Conservation (phyloP, 2,888 invertebrate species). For the Amphipoea oculea region DNA sequence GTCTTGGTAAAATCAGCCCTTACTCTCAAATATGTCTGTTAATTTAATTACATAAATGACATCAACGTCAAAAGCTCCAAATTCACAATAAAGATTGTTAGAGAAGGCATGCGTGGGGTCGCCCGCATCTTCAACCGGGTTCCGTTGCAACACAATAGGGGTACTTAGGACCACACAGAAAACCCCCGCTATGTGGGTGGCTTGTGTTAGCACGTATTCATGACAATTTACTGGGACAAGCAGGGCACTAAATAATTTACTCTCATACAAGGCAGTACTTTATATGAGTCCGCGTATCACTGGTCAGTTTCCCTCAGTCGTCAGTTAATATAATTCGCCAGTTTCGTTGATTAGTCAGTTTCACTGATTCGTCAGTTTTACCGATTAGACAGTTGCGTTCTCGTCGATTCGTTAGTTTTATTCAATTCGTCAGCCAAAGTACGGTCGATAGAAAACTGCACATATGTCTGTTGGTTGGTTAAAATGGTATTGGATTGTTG, state of each 20-base stretch:
- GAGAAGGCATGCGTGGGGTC: slow-evolving; percentile 59
- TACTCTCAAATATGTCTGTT: not conserved
- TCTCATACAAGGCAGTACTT: not conserved
- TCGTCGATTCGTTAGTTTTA: too few relatives aligned
- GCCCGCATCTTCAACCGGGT: slow-evolving; percentile 68
- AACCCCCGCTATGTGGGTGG: slow-evolving; percentile 49
- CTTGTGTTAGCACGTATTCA: slow-evolving; percentile 30
- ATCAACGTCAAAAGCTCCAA: not conserved
- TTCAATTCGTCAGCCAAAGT: too few relatives aligned
- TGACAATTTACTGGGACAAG: not conserved
- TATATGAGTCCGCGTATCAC: too few relatives aligned
- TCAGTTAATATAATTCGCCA: too few relatives aligned
- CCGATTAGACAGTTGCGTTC: too few relatives aligned
- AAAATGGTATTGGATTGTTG: too few relatives aligned
- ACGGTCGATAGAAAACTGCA: too few relatives aligned
- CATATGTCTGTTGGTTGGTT: too few relatives aligned
- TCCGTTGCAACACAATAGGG: slow-evolving; percentile 46
- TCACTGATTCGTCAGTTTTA: too few relatives aligned
- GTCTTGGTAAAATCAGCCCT: too few relatives aligned
- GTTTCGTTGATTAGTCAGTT: too few relatives aligned
- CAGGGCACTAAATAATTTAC: not conserved
- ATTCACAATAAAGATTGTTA: not conserved
- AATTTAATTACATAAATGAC: not conserved
- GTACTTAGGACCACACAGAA: slow-evolving; percentile 47
- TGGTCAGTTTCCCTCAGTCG: too few relatives aligned